Percentiles rank a stretch among this genome's conserved stretches.
Conservation (phyloP, 2,797 vertebrate genomes). For the Ambastaia sidthimunki region DNA sequence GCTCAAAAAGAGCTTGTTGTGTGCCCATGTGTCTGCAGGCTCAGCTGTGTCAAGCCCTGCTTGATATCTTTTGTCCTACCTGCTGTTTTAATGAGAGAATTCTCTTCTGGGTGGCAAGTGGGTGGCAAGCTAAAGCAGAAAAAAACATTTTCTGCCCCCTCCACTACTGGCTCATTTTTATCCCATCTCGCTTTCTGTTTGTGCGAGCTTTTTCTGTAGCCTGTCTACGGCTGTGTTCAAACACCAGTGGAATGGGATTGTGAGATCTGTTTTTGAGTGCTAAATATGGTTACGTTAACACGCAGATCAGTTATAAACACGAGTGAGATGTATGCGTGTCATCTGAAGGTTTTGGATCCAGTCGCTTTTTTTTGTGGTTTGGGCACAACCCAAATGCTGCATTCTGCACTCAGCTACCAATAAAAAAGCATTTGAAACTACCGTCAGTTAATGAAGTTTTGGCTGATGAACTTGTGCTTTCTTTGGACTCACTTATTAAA, state of each 20-base stretch:
- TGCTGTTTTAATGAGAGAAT: slow-evolving; percentile 54
- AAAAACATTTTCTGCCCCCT: slow-evolving; percentile 26
- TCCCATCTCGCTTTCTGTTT: slow-evolving; percentile 22
- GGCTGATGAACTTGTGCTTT: background rate
- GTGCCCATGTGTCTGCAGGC: slow-evolving; percentile 36
- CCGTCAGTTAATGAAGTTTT: background rate
- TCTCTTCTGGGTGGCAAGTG: slow-evolving; percentile 41
- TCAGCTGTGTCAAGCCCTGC: slow-evolving; percentile 40
- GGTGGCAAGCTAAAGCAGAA: slow-evolving; percentile 52
- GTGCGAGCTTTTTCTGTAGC: slow-evolving; percentile 11
- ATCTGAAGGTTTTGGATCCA: background rate
- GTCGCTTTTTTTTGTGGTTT: background rate
- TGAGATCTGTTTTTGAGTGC: background rate
- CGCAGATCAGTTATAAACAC: background rate
- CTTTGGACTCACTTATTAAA: background rate
- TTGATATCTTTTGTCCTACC: slow-evolving; percentile 43
- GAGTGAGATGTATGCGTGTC: background rate
- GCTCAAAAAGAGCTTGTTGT: slow-evolving; percentile 40
- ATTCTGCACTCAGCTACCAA: background rate
- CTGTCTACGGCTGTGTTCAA: background rate
- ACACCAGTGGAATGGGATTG: background rate
- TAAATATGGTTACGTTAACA: background rate
- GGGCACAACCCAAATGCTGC: background rate
- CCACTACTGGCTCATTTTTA: slow-evolving; percentile 9
- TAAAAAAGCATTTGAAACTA: background rate